These are phyloP conservation scores for Sarcophaga carnaria DNA, from an alignment of 2,888 invertebrate species.

Conservation along the genomic window DNA sequence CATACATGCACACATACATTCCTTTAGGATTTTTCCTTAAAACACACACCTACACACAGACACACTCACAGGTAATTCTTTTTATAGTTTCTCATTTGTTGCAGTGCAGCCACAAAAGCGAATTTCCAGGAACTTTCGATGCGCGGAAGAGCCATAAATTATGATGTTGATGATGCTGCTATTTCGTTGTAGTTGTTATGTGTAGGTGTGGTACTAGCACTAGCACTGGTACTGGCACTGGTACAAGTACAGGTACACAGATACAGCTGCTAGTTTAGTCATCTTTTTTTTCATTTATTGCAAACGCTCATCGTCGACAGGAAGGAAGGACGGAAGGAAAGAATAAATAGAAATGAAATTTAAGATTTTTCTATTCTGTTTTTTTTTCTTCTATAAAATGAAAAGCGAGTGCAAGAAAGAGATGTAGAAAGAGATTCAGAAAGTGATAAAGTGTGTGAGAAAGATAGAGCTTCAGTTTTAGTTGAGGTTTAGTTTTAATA, in stretches of 20 bases:
- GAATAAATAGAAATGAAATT: conserved; percentile 49
- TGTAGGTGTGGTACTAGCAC: background rate
- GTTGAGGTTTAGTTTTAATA: background rate
- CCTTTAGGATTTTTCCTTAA: conserved; percentile 1
- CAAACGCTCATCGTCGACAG: background rate
- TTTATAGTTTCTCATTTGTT: conserved; percentile 36
- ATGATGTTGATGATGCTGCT: conserved; percentile 46
- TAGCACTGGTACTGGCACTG: background rate
- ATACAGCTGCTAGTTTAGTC: too few species aligned
- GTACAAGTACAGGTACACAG: background rate
- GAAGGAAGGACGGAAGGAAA: conserved; percentile 47
- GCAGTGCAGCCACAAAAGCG: conserved; percentile 38
- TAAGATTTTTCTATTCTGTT: conserved; percentile 21
- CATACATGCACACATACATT: background rate
- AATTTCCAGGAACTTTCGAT: conserved; percentile 37
- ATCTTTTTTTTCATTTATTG: conserved; percentile 7
- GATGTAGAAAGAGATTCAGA: background rate
- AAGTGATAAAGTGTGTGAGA: background rate
- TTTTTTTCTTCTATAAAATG: too few species aligned
- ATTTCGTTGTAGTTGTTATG: background rate
- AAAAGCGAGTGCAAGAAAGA: too few species aligned
- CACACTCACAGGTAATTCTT: conserved; percentile 6
- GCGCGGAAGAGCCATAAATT: conserved; percentile 48
- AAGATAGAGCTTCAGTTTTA: background rate
- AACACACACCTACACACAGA: background rate